Base-by-base conservation (phyloP, 2,113 vertebrate genomes). In the Perca schrenkii region DNA sequence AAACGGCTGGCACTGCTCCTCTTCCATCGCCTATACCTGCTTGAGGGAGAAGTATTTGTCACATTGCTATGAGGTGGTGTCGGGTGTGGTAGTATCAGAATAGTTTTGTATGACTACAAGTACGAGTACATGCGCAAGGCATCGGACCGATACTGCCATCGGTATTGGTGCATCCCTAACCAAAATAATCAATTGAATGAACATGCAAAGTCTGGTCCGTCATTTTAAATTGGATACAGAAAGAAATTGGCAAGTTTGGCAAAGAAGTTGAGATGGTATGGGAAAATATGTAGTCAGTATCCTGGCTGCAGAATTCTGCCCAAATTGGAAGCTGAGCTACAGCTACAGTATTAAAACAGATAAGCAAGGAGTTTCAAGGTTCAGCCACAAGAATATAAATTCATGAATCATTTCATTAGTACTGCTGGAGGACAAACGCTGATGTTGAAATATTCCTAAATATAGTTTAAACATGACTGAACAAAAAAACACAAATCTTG, bases 261-360 rank as follows among this genome's bases (percentile, higher is more conserved):
- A n/a, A 25, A 68, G 56, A 28, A 19, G 65, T 22, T 49, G 7
- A 67, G 36, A 34, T n/a, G 54, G 60, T 13, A 22, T 25, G 8
- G 22, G 11, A 49, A 68, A 56, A 71, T 47, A 63, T 58, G n/a
- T 34, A 36, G 60, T 61, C 46, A 50, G 47, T 34, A 6, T 74
- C 40, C n/a, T 58, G 6, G 46, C 43, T 47, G 50, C 60, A 70
- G 34, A 74, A 65, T 31, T 5, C 31, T 15, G 3, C 31, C 12
- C 7, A 60, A 31, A 66, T 19, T 64, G n/a, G 19, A 25, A 34
- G 16, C 19, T 50, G 36, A 57, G 49, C 64, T 28, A 0, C 46
- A 63, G n/a, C n/a, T 53, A 8, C 21, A 40, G 49, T 14, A 25
- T 22, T 43, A 34, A 46, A 21, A 15, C 17, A n/a, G 5, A 21